Evolutionary conservation across 2,797 vertebrate genomes (phyloP), one percentile per base, ranked within the genome.

Genomic region (Rallus crepitans): DNA sequence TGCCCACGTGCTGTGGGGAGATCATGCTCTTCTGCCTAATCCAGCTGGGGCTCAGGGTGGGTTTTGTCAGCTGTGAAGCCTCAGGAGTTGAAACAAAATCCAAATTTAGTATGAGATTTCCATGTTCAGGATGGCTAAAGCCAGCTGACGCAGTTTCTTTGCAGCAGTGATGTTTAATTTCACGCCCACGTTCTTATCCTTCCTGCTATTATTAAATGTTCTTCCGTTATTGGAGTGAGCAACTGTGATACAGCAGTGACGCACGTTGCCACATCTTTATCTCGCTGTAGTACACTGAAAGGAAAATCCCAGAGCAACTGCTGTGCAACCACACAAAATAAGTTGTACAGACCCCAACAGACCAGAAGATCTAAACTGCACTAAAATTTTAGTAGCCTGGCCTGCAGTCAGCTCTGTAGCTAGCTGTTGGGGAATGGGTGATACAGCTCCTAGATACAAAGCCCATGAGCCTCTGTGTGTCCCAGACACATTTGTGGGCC

Each of bases 151-250:
- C 28, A 21, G 48, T 56, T 90, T 63, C 45, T 92, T 14, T 73
- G 63, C 35, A 75, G 27, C 27, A 35, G 15, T 31, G 55, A 9
- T 33, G 45, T 68, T 94, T 68, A 31, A 35, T 64, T 73, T 90
- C 66, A 76, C 2, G 6, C 69, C 53, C 72, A 66, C 12, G 0
- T 78, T 75, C 50, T 79, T 78, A 83, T 68, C 88, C 69, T 95
- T 94, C 90, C 90, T 88, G 50, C 69, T 39, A 70, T 88, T 93
- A 66, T 55, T 88, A 76, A 79, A 52, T 19, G n/a, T 82, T 89
- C 76, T 95, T 90, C 78, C 5, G 0, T 68, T 82, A 24, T 4
- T 60, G 64, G 53, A 84, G 35, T 5, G 42, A 94, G 42, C 7
- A 3, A 12, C 66, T 39, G 63, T 33, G 48, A 91, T 57, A 40